Evolutionary conservation across 2,113 vertebrate species (phyloP), one percentile per base, ranked within the genome.

Genomic region (Copsychus sechellarum): DNA sequence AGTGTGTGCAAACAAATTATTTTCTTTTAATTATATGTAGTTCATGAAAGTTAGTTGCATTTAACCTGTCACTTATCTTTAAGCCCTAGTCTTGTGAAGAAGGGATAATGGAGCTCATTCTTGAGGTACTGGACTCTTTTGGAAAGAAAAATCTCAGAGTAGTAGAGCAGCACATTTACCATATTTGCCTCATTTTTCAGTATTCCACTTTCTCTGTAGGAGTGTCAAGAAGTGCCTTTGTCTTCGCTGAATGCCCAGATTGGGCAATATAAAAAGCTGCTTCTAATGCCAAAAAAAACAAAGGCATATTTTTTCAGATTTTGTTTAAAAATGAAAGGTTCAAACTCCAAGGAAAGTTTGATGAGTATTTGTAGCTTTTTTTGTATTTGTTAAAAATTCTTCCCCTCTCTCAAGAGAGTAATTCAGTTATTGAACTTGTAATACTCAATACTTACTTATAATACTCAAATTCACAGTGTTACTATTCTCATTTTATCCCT

Each of bases 221-320:
- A 94, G 58, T 80, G 73, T 96, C 51, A 93, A 94, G 79, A 95
- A 95, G 95, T 97, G 96, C 96, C 95, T 96, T 96, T 65, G 24
- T 65, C 36, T 93, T 81, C 81, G 50, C 31, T 88, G 34, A 88
- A 79, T 71, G 62, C 40, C 53, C 86, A 33, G 38, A 34, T 86
- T 90, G n/a, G 81, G 74, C 58, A n/a, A 5, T 74, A 70, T 88
- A 43, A 92, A 70, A 95, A 94, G 64, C 33, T 95, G 42, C 67
- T 93, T 76, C 58, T 96, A 78, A 64, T 93, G 67, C 34, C n/a
- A 87, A 91, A 72, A 80, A 47, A 33, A 21, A 8, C 9, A 54
- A 73, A 86, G 9, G n/a, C 53, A 70, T 84, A 0, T 14, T 80
- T 73, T 87, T n/a, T 34, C 81, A 81, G 81, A 73, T 73, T 67